phyloP scores from a whole-genome alignment of 2,888 invertebrate genomes.

The Acleris laterana region DNA sequence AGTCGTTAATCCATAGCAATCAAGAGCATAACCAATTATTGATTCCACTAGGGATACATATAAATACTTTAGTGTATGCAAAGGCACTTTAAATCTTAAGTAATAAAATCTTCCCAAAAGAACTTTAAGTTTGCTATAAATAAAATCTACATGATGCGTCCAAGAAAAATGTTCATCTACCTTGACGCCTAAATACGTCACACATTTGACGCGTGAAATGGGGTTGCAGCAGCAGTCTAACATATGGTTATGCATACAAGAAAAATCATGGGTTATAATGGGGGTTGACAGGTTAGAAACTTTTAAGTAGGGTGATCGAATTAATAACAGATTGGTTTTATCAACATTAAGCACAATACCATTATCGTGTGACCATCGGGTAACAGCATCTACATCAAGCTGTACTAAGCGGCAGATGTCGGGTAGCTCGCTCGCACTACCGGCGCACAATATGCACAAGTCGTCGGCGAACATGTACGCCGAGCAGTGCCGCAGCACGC shows the following conservation, averaged over 20 bases:
- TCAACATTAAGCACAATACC: not conserved
- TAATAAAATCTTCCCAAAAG: not conserved
- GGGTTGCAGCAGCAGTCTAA: not conserved
- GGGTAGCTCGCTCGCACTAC: not conserved
- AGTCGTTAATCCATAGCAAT: not conserved
- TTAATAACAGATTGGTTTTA: not conserved
- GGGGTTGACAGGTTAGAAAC: not conserved
- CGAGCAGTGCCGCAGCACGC: not conserved
- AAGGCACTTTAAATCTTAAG: not conserved
- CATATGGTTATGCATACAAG: conserved; percentile 1
- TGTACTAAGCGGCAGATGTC: conserved; percentile 2
- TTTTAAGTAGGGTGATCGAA: not conserved
- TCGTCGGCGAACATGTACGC: conserved; percentile 6
- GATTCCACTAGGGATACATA: conserved; percentile 4
- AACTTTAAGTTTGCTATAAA: conserved; percentile 1
- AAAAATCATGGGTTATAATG: conserved; percentile 1
- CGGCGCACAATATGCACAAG: conserved; percentile 26
- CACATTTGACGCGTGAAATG: not conserved
- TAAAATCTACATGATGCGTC: conserved; percentile 4
- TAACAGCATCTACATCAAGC: conserved; percentile 1
- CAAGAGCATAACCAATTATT: conserved; percentile 1
- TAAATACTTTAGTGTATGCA: not conserved
- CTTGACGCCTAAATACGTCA: not conserved
- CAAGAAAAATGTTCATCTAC: not conserved
- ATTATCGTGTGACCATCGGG: conserved; percentile 2